Base-by-base conservation (phyloP, 2,113 vertebrate species). In the Pluvianellus socialis region DNA sequence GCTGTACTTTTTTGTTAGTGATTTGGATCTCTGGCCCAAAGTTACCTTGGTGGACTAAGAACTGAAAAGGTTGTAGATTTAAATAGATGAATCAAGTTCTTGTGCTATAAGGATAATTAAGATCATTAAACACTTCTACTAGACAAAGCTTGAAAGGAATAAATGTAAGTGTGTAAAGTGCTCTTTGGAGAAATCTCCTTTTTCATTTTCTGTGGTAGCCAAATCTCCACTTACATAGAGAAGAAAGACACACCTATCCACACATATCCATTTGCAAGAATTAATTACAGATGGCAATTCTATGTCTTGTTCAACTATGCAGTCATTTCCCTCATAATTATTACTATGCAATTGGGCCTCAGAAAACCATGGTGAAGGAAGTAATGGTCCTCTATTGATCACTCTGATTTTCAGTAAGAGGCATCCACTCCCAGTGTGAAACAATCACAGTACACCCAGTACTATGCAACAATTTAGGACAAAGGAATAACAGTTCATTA, bases 291-390 rank as follows among this genome's bases (percentile, higher is more conserved):
- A 27, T 90, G 35, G 49, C 38, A 89, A 79, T 82, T 58, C 53
- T 79, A 67, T 62, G 24, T 15, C 70, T 92, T 75, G 30, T 55
- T 92, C 80, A 91, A 52, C 77, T 87, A 86, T 72, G 58, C 63
- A 87, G 53, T 67, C 42, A 59, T 90, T 87, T 92, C 42, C 42
- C 47, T 91, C 67, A 21, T 32, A 83, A 70, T 87, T 66, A 50
- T 63, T 79, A 94, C 82, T 83, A 92, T 22, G 47, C 38, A 96
- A 91, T 92, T 91, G 94, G 80, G 67, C n/a, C 45, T 86, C 50
- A 91, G 81, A 94, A 94, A 94, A 44, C 33, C 0, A 0, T 32
- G n/a, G 53, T 79, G 59, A 92, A 38, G 45, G 8, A 52, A 82
- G 71, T 77, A 94, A 95, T 71, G 89, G 71, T 50, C 55, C 44